Evolutionary conservation across 2,113 vertebrate genomes (phyloP), one percentile per base, ranked within the genome.

Genomic region (Probosciger aterrimus): DNA sequence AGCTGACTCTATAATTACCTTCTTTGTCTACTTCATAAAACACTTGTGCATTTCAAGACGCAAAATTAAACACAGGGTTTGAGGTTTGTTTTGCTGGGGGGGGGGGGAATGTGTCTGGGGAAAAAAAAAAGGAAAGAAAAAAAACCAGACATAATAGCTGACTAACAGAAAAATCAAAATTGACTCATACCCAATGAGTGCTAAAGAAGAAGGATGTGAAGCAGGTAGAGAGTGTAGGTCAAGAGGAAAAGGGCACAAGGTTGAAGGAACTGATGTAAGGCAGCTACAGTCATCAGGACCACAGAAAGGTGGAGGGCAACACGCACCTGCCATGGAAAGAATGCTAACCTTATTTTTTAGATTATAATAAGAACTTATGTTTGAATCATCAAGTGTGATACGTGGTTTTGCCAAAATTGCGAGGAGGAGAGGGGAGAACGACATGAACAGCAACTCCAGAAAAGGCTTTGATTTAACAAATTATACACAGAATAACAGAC

Each of bases 1-100:
- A 90, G 82, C 46, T 59, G 39, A 50, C n/a, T 82, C 37, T 46
- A 5, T 43, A 82, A 91, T 73, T 74, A 88, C 14, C 7, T 25
- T 74, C 50, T 67, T 93, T 90, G 84, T 55, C 79, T 60, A 63
- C 59, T 67, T 80, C 82, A 76, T 1, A 82, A 27, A 87, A 69
- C 6, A 65, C 16, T 69, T 2, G 1, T 8, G 25, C 46, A 94
- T 53, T 59, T 55, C 82, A 67, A 83, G 47, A 80, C 59, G 35
- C 13, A 71, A 87, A 91, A 91, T 62, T 47, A 90, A 88, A 68
- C 23, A 30, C 18, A 27, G 13, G 8, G 6, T 75, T 68, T 82
- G 23, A 5, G 11, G 1, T 64, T 82, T 78, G 31, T 68, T 94
- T 91, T 71, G 37, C 27, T n/a, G 24, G 14, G 18, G 8, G 14